Base-by-base conservation (phyloP, 2,113 vertebrate species). In the Sceloporus undulatus region DNA sequence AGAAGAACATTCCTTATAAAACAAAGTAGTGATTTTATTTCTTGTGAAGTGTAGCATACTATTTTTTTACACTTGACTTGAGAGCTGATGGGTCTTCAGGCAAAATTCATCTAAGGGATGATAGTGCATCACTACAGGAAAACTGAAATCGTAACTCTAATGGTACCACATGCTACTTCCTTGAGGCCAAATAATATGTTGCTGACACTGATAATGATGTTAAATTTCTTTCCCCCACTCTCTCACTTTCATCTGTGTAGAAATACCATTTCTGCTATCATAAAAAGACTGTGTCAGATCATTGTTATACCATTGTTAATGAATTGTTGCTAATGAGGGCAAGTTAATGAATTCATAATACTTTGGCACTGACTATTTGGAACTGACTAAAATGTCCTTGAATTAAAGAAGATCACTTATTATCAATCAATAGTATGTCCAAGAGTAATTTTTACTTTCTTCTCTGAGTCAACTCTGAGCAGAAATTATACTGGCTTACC, bases 101-200 rank as follows among this genome's bases (percentile, higher is more conserved):
- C 81, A 70, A 80, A 34, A 6, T 48, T 48, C 42, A 48, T 48
- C 42, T 48, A 48, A 48, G 54, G 54, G 77, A 79, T 27, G 10
- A 80, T 62, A 80, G 27, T 38, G 54, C 29, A 83, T 48, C 34
- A 68, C 54, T 82, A 11, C 80, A 82, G 59, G 54, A 80, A 59
- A 80, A 80, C 34, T 75, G 78, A n/a, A n/a, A 54, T 56, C 78
- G 29, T 59, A 42, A 27, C 59, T 52, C 0, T 70, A 83, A 70
- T 83, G 81, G 65, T 52, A 83, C 40, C 81, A 83, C 38, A 83
- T 83, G 40, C 25, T 48, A 83, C 23, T 83, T 70, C 40, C 65
- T 83, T 83, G 27, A 83, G 65, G 81, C 62, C 80, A 82, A 65
- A 23, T 9, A 42, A 27, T 34, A 66, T 27, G 18, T 48, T 70